Conservation (phyloP, 2,113 vertebrate genomes). For the Sylvilagus bachmani region DNA sequence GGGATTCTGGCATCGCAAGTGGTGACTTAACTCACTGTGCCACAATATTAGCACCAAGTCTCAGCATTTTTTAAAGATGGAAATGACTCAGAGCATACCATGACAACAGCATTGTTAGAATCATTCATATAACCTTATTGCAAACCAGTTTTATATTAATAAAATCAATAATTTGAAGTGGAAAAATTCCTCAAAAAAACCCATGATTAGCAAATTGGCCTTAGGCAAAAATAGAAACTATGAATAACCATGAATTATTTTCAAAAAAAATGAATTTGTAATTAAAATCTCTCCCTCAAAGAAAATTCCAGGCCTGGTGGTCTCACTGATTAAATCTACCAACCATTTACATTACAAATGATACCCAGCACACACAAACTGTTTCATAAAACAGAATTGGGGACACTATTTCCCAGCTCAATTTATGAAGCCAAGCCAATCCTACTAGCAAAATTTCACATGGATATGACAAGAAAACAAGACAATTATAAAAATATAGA, state of each 20-base stretch:
- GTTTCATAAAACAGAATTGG: not conserved
- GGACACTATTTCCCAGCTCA: not conserved
- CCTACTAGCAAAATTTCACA: not conserved
- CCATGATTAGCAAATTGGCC: not conserved
- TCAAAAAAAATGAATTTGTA: constrained; percentile 48
- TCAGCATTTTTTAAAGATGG: not conserved
- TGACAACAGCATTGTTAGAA: constrained; percentile 34
- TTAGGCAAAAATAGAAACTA: constrained; percentile 48
- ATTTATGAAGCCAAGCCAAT: not conserved
- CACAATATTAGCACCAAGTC: not conserved
- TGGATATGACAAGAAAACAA: not conserved
- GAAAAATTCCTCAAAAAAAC: constrained; percentile 18
- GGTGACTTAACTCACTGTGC: too few species aligned
- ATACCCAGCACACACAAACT: not conserved
- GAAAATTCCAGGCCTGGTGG: constrained; percentile 6
- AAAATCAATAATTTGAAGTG: not conserved
- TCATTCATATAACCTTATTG: not conserved
- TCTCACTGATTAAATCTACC: not conserved
- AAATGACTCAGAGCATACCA: not conserved
- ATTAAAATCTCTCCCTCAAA: constrained; percentile 15
- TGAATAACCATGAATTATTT: not conserved
- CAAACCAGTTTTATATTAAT: not conserved
- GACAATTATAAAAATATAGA: not conserved
- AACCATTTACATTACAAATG: constrained; percentile 35
- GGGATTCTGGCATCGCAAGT: too few species aligned